Evolutionary conservation across 2,888 invertebrate species (phyloP).

Genomic region (Lapara coniferarum): DNA sequence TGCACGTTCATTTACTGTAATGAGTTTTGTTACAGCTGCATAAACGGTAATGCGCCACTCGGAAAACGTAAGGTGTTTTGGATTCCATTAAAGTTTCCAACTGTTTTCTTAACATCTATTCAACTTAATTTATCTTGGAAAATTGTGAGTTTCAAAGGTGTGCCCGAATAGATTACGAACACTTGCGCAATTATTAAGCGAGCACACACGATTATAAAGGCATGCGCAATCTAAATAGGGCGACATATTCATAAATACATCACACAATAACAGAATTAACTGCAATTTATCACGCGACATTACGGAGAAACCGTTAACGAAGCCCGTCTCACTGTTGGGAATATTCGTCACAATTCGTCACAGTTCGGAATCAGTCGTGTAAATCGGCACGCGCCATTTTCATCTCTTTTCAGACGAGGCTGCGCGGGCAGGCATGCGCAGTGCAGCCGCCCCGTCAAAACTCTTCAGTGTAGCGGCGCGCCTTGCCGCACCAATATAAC

Average conservation of each 20-base stretch:
- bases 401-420: slow-evolving; percentile 59
- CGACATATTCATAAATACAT: slow-evolving; percentile 61
- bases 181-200: slow-evolving; percentile 28
- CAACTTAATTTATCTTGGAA: not conserved
- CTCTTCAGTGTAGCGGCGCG: slow-evolving; percentile 67
- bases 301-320: slow-evolving; percentile 69
- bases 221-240: slow-evolving; percentile 54
- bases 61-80: slow-evolving; percentile 4
- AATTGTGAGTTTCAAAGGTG: not conserved
- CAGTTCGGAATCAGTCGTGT: slow-evolving; percentile 51
- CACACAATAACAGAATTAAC: slow-evolving; percentile 76
- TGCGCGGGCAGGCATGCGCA: slow-evolving; percentile 79
- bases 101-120: not conserved
- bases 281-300: slow-evolving; percentile 73
- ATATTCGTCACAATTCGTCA: slow-evolving; percentile 61
- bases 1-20: slow-evolving; percentile 15
- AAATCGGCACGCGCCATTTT: slow-evolving; percentile 60
- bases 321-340: slow-evolving; percentile 48
- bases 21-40: slow-evolving; percentile 15
- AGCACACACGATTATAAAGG: slow-evolving; percentile 39
- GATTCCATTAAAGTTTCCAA: not conserved
- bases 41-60: slow-evolving; percentile 10
- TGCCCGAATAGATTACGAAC: not conserved
- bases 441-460: slow-evolving; percentile 57
- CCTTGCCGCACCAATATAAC: slow-evolving; percentile 65